Percentiles rank a stretch among this genome's conserved stretches.
phyloP scores from a whole-genome alignment of 2,797 vertebrate genomes.

The Moxostoma hubbsi region DNA sequence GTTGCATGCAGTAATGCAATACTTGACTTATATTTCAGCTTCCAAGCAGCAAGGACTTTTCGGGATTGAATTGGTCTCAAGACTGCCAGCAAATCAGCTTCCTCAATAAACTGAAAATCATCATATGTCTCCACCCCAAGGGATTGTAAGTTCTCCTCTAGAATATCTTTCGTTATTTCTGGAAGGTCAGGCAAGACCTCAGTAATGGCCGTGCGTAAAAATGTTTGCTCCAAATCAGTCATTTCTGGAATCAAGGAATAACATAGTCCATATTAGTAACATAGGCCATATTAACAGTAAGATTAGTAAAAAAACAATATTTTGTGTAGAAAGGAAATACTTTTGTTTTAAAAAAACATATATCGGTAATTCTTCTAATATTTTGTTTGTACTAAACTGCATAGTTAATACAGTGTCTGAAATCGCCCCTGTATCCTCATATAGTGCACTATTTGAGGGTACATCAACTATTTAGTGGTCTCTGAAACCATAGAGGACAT shows the following conservation, averaged over 20 bases:
- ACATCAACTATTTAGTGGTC: too few species aligned
- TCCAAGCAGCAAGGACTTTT: slow-evolving; percentile 56
- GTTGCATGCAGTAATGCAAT: slow-evolving; percentile 38
- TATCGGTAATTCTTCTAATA: too few species aligned
- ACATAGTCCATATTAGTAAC: too few species aligned
- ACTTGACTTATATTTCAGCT: slow-evolving; percentile 51
- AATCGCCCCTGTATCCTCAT: too few species aligned
- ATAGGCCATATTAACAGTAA: too few species aligned
- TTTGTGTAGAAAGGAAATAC: too few species aligned
- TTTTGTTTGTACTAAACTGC: too few species aligned
- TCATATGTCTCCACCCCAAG: slow-evolving; percentile 55
- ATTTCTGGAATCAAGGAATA: slow-evolving; percentile 46
- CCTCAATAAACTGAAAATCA: slow-evolving; percentile 52
- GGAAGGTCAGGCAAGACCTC: slow-evolving; percentile 56
- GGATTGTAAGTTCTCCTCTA: slow-evolving; percentile 50
- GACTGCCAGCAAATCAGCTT: slow-evolving; percentile 51
- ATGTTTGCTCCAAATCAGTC: slow-evolving; percentile 40
- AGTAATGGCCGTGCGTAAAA: slow-evolving; percentile 44
- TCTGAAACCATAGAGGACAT: too few species aligned
- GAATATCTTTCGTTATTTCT: slow-evolving; percentile 45
- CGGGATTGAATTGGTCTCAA: slow-evolving; percentile 56
- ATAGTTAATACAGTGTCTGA: too few species aligned
- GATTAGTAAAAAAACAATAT: too few species aligned
- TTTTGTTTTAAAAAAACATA: too few species aligned
- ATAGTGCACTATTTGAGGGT: too few species aligned